Evolutionary conservation across 2,113 vertebrate genomes (phyloP).

Genomic region (Cyanocitta stelleri): DNA sequence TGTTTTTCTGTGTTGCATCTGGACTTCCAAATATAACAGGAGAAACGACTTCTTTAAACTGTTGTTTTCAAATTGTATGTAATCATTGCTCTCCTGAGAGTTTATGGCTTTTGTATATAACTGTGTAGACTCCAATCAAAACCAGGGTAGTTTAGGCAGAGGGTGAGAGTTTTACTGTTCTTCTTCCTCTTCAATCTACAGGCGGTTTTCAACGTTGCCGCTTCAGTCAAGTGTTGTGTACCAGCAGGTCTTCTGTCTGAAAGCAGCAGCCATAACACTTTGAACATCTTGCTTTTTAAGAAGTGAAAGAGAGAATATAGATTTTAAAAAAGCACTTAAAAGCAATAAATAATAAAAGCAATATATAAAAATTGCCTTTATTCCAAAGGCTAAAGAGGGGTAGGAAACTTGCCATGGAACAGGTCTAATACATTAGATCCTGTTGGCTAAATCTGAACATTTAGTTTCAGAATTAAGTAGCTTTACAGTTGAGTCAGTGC

Average conservation of each 20-base stretch:
- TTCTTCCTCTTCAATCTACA: not conserved
- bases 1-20: not conserved
- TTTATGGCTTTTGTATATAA: not conserved
- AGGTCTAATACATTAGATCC: not conserved
- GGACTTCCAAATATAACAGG: not conserved
- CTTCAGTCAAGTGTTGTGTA: not conserved
- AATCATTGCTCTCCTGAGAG: not conserved
- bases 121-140: not conserved
- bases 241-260: not conserved
- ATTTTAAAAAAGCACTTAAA: not conserved
- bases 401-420: not conserved
- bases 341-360: not conserved
- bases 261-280: not conserved
- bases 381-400: not conserved
- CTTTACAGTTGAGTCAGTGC: not conserved
- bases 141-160: not conserved
- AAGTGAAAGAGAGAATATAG: not conserved
- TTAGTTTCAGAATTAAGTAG: not conserved
- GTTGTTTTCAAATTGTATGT: not conserved
- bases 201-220: not conserved
- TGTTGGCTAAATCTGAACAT: not conserved
- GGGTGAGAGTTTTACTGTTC: not conserved
- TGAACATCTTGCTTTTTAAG: not conserved
- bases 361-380: not conserved
- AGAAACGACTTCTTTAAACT: not conserved